Evolutionary conservation across 1,140 invertebrate species (phyloP).

Genomic region (Teleogryllus occipitalis): DNA sequence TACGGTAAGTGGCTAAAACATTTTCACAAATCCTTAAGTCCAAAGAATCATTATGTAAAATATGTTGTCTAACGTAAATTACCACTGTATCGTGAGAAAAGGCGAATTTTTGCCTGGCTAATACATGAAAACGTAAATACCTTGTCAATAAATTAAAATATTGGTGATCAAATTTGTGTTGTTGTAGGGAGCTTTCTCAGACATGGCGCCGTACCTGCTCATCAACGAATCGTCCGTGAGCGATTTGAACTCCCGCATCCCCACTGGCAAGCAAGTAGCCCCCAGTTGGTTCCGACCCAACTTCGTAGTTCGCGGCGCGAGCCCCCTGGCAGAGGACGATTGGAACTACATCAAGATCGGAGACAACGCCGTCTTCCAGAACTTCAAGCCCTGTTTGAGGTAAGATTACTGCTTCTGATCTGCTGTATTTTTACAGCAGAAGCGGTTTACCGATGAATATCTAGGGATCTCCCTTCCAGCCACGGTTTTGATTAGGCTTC

Average conservation of each 20-base stretch:
- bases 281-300: not conserved
- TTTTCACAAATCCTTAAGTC: no score
- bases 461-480: no score
- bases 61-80: no score
- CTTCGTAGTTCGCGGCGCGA: slow-evolving; percentile 38
- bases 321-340: slow-evolving; percentile 54
- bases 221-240: not conserved
- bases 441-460: no score
- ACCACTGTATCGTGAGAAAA: no score
- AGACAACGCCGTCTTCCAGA: slow-evolving; percentile 45
- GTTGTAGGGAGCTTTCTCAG: not conserved
- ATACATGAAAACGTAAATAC: no score
- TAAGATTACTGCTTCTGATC: slow-evolving; percentile 24
- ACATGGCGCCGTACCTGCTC: not conserved
- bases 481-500: no score
- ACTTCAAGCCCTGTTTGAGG: slow-evolving; percentile 55
- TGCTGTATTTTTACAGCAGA: no score
- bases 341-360: slow-evolving; percentile 64
- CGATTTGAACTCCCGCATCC: not conserved
- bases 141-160: no score
- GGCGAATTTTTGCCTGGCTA: no score
- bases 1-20: slow-evolving; percentile 38
- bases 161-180: no score
- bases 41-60: no score
- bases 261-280: not conserved